phyloP scores from a whole-genome alignment of 2,113 vertebrate species.

The Cygnus atratus region DNA sequence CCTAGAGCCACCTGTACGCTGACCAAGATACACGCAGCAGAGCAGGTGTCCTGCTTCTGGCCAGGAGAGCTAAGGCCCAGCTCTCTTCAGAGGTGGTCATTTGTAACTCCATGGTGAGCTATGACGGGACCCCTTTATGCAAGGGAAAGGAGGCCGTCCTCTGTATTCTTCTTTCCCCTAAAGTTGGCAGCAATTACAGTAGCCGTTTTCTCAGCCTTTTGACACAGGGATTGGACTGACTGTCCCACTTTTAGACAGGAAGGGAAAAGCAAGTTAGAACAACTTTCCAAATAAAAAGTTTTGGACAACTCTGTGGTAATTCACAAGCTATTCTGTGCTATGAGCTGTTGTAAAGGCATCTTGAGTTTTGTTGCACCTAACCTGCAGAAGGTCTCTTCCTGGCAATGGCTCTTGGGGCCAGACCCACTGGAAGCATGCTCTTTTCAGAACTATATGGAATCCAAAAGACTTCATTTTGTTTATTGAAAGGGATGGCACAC shows the following conservation, averaged over 20 bases:
- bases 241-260: not conserved
- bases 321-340: not conserved
- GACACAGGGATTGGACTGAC: not conserved
- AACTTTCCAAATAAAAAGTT: not conserved
- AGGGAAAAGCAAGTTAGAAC: not conserved
- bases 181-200: constrained; percentile 25
- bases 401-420: not conserved
- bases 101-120: not conserved
- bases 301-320: not conserved
- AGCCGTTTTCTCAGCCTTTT: constrained; percentile 4
- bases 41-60: not conserved
- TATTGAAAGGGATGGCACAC: not conserved
- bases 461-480: constrained; percentile 28
- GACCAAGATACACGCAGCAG: not conserved
- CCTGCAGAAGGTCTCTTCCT: constrained; percentile 51
- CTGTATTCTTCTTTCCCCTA: not conserved
- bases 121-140: not conserved
- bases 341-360: constrained; percentile 14
- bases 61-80: not conserved
- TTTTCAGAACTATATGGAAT: constrained; percentile 52
- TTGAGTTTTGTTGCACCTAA: not conserved
- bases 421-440: constrained; percentile 5
- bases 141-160: constrained; percentile 6
- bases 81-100: not conserved
- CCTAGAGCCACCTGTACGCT: not conserved